Conservation (phyloP, 2,888 invertebrate genomes). For the Lumbricus terrestris region DNA sequence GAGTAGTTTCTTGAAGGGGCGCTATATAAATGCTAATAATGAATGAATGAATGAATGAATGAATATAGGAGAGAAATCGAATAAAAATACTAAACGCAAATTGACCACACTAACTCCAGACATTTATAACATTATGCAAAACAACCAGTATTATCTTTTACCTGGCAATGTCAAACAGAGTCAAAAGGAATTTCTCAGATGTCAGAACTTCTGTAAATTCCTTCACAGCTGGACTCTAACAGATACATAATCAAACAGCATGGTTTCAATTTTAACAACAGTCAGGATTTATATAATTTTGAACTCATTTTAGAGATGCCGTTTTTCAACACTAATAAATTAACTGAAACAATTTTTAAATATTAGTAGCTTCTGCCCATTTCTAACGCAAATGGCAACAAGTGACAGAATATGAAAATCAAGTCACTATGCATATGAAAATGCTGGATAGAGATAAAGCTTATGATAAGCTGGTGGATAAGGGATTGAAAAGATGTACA, state of each 20-base stretch:
- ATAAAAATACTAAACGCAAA: neutral
- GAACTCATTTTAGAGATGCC: neutral
- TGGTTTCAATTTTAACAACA: neutral
- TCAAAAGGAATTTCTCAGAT: neutral
- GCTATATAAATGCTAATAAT: too few relatives aligned
- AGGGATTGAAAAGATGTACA: neutral
- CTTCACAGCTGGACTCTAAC: neutral
- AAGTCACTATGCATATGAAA: neutral
- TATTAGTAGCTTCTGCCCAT: neutral
- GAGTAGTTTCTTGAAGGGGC: too few relatives aligned
- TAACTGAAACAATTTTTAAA: neutral
- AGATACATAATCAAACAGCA: neutral
- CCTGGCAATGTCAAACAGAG: constrained; percentile 8
- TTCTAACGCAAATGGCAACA: neutral
- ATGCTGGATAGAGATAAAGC: neutral
- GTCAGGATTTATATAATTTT: neutral
- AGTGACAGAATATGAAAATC: neutral
- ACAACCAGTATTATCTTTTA: neutral
- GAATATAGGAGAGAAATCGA: too few relatives aligned
- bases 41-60: too few relatives aligned
- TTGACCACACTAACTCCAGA: neutral
- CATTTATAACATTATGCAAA: neutral
- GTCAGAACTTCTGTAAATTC: neutral
- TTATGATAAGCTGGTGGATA: neutral
- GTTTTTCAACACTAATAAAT: neutral